These are phyloP conservation scores for Burhinus oedicnemus DNA, from an alignment of 2,113 vertebrate species.

Conservation along the genomic window DNA sequence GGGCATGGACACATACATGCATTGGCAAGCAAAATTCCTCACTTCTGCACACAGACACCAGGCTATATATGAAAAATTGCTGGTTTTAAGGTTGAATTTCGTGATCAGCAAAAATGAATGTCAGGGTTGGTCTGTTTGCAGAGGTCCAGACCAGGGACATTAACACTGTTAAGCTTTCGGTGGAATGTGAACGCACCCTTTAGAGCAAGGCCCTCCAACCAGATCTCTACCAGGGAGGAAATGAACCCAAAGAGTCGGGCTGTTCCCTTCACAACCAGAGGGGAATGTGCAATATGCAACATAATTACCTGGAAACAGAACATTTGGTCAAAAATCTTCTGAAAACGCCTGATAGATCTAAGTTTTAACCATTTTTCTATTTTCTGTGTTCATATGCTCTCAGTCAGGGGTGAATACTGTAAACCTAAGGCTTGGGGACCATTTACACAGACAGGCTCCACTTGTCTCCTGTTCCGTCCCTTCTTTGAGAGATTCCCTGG, in stretches of 20 bases:
- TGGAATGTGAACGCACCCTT: background rate
- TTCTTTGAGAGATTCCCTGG: background rate
- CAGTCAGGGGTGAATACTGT: background rate
- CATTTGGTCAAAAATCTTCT: background rate
- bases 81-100: background rate
- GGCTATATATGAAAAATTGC: background rate
- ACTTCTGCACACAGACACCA: background rate
- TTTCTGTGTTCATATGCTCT: background rate
- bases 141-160: background rate
- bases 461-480: background rate
- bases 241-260: background rate
- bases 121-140: background rate
- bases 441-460: background rate
- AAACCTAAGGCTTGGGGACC: background rate
- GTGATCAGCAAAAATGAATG: background rate
- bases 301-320: background rate
- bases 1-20: background rate
- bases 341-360: background rate
- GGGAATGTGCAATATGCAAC: background rate
- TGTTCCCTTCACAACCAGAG: background rate
- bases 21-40: background rate
- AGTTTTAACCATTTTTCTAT: background rate
- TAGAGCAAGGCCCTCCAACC: background rate
- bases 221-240: background rate
- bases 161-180: background rate